Conservation (phyloP, 2,888 invertebrate species). For the Buathra laborator region DNA sequence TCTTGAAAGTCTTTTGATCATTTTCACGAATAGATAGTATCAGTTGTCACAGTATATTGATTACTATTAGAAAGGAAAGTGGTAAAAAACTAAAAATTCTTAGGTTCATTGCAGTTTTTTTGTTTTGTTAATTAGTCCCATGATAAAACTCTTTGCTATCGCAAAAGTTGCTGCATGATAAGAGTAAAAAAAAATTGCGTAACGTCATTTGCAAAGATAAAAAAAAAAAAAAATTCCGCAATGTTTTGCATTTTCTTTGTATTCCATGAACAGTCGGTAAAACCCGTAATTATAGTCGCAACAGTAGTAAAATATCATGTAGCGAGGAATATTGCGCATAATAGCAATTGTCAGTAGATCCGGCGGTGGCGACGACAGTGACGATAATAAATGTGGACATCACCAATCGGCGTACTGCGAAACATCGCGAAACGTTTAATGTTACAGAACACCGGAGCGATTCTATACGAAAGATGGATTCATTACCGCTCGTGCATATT, state of each 20-base stretch:
- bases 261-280: not conserved
- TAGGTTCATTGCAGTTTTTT: too few relatives aligned
- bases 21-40: not conserved
- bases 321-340: not conserved
- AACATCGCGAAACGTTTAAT: conserved; percentile 15
- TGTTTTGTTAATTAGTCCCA: too few relatives aligned
- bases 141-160: too few relatives aligned
- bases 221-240: not conserved
- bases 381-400: conserved; percentile 30
- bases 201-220: not conserved
- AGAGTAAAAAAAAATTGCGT: not conserved
- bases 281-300: not conserved
- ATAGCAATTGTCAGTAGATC: conserved; percentile 3
- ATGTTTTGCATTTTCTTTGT: not conserved
- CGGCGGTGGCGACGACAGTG: conserved; percentile 20
- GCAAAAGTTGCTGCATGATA: not conserved
- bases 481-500: conserved; percentile 42
- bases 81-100: too few relatives aligned
- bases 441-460: not conserved
- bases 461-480: conserved; percentile 41
- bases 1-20: not conserved
- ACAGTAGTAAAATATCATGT: not conserved
- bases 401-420: conserved; percentile 7
- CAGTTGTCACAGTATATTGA: too few relatives aligned
- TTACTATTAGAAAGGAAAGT: too few relatives aligned